Percentiles rank a stretch among this genome's conserved stretches.
These are phyloP conservation scores for Genyomyrus donnyi DNA, from an alignment of 2,113 vertebrate genomes.

Conservation along the genomic window DNA sequence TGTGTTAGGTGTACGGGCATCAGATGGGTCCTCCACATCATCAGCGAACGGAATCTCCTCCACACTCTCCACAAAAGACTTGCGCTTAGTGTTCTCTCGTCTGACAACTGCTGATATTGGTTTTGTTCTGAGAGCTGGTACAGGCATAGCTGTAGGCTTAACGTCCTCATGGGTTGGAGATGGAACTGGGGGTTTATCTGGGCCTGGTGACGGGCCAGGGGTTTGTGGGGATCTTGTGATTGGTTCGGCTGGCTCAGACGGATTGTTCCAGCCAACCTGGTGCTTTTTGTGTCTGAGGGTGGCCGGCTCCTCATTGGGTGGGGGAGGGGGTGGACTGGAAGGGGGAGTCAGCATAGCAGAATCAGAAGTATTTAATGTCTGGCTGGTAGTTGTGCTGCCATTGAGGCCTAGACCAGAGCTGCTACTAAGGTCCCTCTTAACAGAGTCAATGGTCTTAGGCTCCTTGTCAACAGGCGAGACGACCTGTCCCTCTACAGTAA, in stretches of 20 bases:
- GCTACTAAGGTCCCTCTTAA: slow-evolving; percentile 72
- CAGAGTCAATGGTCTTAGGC: slow-evolving; percentile 55
- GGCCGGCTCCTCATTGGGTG: slow-evolving; percentile 80
- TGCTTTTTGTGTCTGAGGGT: slow-evolving; percentile 63
- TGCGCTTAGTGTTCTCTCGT: slow-evolving; percentile 62
- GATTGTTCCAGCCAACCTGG: slow-evolving; percentile 64
- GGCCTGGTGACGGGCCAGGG: not conserved
- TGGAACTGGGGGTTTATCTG: slow-evolving; percentile 15
- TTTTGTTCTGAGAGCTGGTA: not conserved
- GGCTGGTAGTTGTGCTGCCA: slow-evolving; percentile 75
- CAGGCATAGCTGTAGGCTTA: slow-evolving; percentile 18
- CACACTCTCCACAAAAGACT: slow-evolving; percentile 89
- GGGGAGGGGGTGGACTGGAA: slow-evolving; percentile 87
- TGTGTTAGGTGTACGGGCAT: slow-evolving; percentile 75
- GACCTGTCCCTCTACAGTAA: slow-evolving; percentile 68
- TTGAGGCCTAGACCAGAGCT: slow-evolving; percentile 86
- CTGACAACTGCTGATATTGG: slow-evolving; percentile 38
- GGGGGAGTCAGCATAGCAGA: slow-evolving; percentile 92
- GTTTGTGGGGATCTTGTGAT: not conserved
- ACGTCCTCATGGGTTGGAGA: slow-evolving; percentile 13
- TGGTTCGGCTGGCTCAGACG: slow-evolving; percentile 37
- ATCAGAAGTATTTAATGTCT: slow-evolving; percentile 79
- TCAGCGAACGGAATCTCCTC: slow-evolving; percentile 96
- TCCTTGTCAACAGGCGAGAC: slow-evolving; percentile 67
- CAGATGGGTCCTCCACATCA: slow-evolving; percentile 83